Evolutionary conservation across 2,113 vertebrate genomes (phyloP).

Genomic region (Notothenia rossii): DNA sequence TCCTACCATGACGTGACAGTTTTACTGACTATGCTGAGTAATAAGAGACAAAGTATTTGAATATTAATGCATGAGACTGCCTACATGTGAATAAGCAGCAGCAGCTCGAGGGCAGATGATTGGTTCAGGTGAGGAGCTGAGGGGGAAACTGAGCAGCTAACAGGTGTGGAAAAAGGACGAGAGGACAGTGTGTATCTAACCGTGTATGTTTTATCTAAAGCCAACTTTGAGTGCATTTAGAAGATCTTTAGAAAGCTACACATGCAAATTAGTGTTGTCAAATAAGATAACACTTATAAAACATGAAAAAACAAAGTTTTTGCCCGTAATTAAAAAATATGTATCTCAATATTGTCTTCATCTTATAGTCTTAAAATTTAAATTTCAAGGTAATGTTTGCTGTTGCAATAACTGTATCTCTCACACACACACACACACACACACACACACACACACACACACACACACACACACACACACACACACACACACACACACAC

Average conservation of each 20-base stretch:
- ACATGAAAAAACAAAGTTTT: too few species aligned
- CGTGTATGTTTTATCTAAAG: too few species aligned
- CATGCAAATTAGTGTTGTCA: too few species aligned
- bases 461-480: slow-evolving; percentile 17
- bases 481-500: slow-evolving; percentile 13
- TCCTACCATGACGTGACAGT: too few species aligned
- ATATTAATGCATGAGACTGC: background rate
- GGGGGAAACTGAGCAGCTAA: background rate
- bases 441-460: slow-evolving; percentile 40
- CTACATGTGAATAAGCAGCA: background rate
- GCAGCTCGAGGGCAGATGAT: background rate
- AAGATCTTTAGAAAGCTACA: too few species aligned
- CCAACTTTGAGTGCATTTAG: too few species aligned
- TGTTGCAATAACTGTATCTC: background rate
- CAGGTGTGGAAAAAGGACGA: background rate
- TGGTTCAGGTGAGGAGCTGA: background rate
- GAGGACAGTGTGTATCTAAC: background rate
- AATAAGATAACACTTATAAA: too few species aligned
- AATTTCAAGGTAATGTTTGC: background rate
- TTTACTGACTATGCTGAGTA: too few species aligned
- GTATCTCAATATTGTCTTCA: background rate
- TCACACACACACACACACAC: background rate
- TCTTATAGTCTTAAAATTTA: background rate
- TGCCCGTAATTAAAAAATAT: background rate
- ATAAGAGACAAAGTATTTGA: background rate